Evolutionary conservation across 35 echinoderm and acorn worm genomes (phyloP).

Genomic region (Patiria miniata): DNA sequence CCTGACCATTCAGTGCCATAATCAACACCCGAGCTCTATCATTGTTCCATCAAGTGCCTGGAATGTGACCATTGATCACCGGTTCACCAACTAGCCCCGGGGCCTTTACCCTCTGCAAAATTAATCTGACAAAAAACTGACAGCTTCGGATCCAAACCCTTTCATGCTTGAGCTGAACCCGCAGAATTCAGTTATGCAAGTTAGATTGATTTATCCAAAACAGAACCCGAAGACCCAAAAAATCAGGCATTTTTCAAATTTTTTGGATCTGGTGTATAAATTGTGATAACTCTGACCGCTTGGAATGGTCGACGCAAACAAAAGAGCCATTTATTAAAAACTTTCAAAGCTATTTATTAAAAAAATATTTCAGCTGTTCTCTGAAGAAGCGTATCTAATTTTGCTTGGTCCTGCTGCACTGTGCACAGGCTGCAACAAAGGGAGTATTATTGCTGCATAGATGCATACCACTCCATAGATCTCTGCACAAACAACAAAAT

Average conservation of each 20-base stretch:
- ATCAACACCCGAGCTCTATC: too few relatives aligned
- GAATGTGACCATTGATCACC: not conserved
- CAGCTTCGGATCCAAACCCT: too few relatives aligned
- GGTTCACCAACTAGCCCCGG: not conserved
- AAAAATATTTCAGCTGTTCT: conserved; percentile 15
- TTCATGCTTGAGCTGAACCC: too few relatives aligned
- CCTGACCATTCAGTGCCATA: too few relatives aligned
- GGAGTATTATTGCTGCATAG: not conserved
- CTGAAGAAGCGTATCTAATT: not conserved
- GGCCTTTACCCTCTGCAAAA: not conserved
- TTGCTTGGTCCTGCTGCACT: not conserved
- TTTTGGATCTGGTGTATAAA: too few relatives aligned
- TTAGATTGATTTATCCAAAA: too few relatives aligned
- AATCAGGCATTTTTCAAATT: too few relatives aligned
- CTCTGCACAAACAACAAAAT: too few relatives aligned
- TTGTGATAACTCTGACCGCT: too few relatives aligned
- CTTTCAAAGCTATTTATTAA: not conserved
- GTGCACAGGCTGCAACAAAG: not conserved
- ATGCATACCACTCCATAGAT: too few relatives aligned
- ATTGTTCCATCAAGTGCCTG: not conserved
- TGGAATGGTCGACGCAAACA: not conserved
- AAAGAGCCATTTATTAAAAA: not conserved
- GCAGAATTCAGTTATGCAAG: too few relatives aligned
- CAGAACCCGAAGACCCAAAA: too few relatives aligned
- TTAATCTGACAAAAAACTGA: not conserved